A percentile compares a stretch with the other conserved stretches of the same genome.
Conservation (phyloP, 2,888 invertebrate species). For the Drosophila villosipedis region DNA sequence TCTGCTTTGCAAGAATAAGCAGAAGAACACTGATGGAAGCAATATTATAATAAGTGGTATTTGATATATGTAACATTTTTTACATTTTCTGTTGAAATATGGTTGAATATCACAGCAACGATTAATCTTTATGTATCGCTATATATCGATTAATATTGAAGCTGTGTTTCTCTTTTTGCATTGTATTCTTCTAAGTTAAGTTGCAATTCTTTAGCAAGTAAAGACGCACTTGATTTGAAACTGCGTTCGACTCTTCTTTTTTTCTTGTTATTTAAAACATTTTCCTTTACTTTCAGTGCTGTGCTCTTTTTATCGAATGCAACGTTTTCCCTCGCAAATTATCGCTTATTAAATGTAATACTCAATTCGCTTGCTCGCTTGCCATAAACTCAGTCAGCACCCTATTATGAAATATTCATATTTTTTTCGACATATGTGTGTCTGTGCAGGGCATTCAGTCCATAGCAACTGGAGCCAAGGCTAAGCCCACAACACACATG, state of each 20-base stretch:
- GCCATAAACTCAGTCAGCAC: background rate
- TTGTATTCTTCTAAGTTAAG: too few species aligned
- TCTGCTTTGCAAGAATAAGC: background rate
- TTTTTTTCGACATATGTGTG: background rate
- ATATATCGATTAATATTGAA: background rate
- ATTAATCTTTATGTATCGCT: background rate
- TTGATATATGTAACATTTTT: background rate
- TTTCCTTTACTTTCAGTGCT: too few species aligned
- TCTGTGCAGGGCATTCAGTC: background rate
- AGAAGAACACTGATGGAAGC: too few species aligned
- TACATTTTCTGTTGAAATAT: too few species aligned
- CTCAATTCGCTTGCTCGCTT: background rate
- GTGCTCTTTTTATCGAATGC: too few species aligned
- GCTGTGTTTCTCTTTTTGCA: too few species aligned
- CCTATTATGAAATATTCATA: background rate
- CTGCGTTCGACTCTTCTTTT: too few species aligned
- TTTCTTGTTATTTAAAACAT: too few species aligned
- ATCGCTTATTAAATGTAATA: background rate
- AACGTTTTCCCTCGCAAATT: too few species aligned
- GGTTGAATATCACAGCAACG: background rate
- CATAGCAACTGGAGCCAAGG: slow-evolving; percentile 32
- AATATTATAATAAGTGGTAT: background rate
- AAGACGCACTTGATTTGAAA: too few species aligned
- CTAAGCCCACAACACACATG: slow-evolving; percentile 28
- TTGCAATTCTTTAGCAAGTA: too few species aligned